phyloP scores from a whole-genome alignment of 2,888 invertebrate species.

The Tiliacea citrago region DNA sequence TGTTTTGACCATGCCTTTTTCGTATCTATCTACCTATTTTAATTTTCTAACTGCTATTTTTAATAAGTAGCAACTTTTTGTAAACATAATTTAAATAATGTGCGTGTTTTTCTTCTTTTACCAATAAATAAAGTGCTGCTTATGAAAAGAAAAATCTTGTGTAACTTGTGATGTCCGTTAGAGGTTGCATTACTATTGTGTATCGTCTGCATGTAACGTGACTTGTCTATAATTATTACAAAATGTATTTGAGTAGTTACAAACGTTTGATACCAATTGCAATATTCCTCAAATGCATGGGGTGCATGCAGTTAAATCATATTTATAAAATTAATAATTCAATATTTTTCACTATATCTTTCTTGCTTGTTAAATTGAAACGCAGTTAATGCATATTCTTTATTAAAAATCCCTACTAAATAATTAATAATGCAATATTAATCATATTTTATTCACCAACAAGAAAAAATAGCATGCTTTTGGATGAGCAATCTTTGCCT shows the following conservation, averaged over 20 bases:
- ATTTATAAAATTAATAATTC: neutral
- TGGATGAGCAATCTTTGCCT: neutral
- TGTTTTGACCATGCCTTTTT: constrained; percentile 55
- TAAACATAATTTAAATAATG: neutral
- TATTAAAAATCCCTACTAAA: neutral
- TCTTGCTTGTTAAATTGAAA: constrained; percentile 27
- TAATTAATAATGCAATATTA: neutral
- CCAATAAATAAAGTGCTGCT: neutral
- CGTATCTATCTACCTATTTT: constrained; percentile 35
- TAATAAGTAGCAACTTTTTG: constrained; percentile 20
- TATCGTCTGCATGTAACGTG: constrained; percentile 63
- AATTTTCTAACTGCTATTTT: constrained; percentile 32
- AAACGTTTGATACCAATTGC: constrained; percentile 1
- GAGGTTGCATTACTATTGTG: constrained; percentile 54
- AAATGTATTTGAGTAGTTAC: constrained; percentile 38
- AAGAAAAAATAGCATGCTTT: constrained; percentile 10
- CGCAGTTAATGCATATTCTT: neutral
- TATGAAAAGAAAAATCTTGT: constrained; percentile 4
- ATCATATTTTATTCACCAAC: neutral
- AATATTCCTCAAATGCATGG: constrained; percentile 34
- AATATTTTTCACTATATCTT: neutral
- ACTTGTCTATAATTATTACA: constrained; percentile 39
- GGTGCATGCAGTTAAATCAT: constrained; percentile 40
- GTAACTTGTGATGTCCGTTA: constrained; percentile 41
- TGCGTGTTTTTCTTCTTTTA: constrained; percentile 7